A percentile compares a stretch with the other conserved stretches of the same genome.
Conservation (phyloP, 2,113 vertebrate species). For the Silurus glanis region DNA sequence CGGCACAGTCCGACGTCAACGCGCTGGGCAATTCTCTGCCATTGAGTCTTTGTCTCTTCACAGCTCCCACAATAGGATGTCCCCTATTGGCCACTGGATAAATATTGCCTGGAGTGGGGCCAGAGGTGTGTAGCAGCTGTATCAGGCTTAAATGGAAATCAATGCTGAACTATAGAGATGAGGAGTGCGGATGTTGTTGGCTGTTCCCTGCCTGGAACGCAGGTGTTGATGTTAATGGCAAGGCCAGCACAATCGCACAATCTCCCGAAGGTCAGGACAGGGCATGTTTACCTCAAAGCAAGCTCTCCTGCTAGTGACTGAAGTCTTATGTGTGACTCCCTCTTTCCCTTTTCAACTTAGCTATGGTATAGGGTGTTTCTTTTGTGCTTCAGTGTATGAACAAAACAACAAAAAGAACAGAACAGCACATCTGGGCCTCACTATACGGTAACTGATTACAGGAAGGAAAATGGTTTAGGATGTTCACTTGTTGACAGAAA, state of each 20-base stretch:
- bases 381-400: not conserved
- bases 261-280: conserved; percentile 42
- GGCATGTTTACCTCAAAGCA: conserved; percentile 52
- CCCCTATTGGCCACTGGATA: conserved; percentile 67
- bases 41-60: conserved; percentile 64
- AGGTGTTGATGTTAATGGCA: conserved; percentile 51
- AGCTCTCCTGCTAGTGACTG: conserved; percentile 25
- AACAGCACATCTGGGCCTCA: conserved; percentile 6
- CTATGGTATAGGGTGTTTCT: not conserved
- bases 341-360: conserved; percentile 3
- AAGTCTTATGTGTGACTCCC: conserved; percentile 2
- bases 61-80: conserved; percentile 64
- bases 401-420: not conserved
- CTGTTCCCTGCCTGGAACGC: conserved; percentile 40
- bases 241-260: conserved; percentile 45
- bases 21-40: conserved; percentile 58
- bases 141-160: conserved; percentile 75
- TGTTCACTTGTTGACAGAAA: not conserved
- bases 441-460: not conserved
- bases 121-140: conserved; percentile 65
- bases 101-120: conserved; percentile 69
- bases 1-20: conserved; percentile 61
- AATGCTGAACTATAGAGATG: conserved; percentile 63
- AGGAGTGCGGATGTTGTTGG: conserved; percentile 38
- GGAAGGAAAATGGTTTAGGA: not conserved